A percentile compares a stretch with the other conserved stretches of the same genome.
phyloP scores from a whole-genome alignment of 2,113 vertebrate genomes.

The Emydura subglobosa region DNA sequence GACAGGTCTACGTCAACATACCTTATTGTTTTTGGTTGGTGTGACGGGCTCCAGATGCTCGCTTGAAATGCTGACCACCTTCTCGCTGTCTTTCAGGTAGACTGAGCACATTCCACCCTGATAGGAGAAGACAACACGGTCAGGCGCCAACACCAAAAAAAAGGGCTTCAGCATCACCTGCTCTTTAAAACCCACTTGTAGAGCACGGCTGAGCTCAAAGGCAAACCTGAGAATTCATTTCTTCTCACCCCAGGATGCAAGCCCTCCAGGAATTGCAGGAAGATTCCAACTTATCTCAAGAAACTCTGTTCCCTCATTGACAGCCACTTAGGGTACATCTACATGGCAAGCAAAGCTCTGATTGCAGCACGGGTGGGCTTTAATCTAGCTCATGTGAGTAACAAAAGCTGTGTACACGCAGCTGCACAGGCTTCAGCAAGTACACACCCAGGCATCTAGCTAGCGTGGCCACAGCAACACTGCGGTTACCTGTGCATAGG shows the following conservation, averaged over 20 bases:
- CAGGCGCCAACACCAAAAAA: too few species aligned
- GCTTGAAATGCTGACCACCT: conserved; percentile 93
- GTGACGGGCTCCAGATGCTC: conserved; percentile 94
- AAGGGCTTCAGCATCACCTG: neutral
- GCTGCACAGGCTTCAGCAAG: neutral
- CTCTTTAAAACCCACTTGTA: neutral
- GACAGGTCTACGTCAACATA: conserved; percentile 44
- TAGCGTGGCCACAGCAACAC: neutral
- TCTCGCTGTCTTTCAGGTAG: conserved; percentile 92
- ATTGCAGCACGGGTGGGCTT: neutral
- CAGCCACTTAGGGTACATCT: neutral
- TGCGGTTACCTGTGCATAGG: neutral
- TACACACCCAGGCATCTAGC: neutral
- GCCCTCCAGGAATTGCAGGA: neutral
- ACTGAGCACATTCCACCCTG: conserved; percentile 95
- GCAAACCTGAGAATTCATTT: neutral
- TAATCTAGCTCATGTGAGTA: neutral
- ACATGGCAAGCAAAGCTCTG: neutral
- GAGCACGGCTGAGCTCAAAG: neutral
- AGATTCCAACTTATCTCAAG: neutral
- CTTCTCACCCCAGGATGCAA: neutral
- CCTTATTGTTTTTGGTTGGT: conserved; percentile 95
- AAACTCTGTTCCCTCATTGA: neutral
- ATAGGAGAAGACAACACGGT: neutral
- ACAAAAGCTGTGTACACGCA: neutral